Conservation (phyloP, 2,888 invertebrate genomes). For the Standfussiana lucernea region DNA sequence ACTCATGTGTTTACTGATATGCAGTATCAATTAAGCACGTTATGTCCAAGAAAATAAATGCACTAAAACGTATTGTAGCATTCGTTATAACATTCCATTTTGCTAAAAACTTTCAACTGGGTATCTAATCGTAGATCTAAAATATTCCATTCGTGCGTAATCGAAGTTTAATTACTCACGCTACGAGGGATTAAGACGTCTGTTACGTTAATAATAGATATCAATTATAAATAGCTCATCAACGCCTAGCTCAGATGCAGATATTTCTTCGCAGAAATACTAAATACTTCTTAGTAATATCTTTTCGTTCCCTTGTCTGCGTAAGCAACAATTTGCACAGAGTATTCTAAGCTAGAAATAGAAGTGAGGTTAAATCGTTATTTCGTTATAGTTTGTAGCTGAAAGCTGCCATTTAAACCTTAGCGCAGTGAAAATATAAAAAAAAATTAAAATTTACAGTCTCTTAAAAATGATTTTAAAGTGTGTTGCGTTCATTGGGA, state of each 20-base stretch:
- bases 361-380: not conserved
- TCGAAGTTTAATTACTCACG: conserved; percentile 41
- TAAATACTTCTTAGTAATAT: not conserved
- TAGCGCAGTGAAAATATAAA: not conserved
- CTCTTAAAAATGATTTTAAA: conserved; percentile 20
- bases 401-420: not conserved
- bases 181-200: conserved; percentile 22
- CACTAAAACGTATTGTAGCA: not conserved
- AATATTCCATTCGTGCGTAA: conserved; percentile 36
- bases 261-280: not conserved
- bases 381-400: not conserved
- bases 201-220: conserved; percentile 20
- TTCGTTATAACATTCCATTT: not conserved
- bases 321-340: not conserved
- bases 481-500: conserved; percentile 4
- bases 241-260: conserved; percentile 6
- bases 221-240: conserved; percentile 29
- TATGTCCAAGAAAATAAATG: not conserved
- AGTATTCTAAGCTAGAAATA: conserved; percentile 3
- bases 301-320: not conserved
- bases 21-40: not conserved
- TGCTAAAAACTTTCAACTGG: conserved; percentile 3
- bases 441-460: conserved; percentile 8
- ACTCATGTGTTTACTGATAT: not conserved
- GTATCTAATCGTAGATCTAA: conserved; percentile 6